phyloP scores from a whole-genome alignment of 2,797 vertebrate genomes.

The Tolypeutes matacus region DNA sequence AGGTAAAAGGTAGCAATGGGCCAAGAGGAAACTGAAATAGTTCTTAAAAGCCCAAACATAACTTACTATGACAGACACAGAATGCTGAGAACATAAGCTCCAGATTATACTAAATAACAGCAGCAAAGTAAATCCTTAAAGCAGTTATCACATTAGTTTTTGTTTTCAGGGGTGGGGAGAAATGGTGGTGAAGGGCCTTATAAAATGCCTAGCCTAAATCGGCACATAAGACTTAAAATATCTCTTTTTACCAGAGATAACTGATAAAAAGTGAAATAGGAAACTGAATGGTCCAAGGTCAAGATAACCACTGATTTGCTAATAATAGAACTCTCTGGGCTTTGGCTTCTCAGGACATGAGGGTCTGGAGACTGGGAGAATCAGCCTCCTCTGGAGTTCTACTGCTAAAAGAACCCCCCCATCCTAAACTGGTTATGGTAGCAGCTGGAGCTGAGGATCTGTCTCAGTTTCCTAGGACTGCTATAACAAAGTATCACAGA shows the following conservation, averaged over 20 bases:
- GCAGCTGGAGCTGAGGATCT: background rate
- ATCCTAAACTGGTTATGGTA: background rate
- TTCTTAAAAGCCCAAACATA: slow-evolving; percentile 6
- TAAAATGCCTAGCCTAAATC: background rate
- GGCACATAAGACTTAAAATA: background rate
- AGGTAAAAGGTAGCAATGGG: background rate
- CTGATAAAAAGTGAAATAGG: background rate
- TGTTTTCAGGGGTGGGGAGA: background rate
- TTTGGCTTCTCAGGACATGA: background rate
- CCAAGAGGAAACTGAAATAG: background rate
- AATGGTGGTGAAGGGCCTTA: background rate
- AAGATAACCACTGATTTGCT: background rate
- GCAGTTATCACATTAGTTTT: background rate
- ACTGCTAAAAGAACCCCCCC: background rate
- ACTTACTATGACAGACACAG: background rate
- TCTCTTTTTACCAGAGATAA: background rate
- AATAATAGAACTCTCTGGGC: background rate
- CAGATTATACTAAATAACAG: background rate
- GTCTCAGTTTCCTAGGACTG: no score
- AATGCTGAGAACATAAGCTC: background rate
- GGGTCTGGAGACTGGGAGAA: background rate
- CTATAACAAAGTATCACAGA: no score
- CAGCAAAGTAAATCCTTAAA: background rate
- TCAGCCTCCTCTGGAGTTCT: no score
- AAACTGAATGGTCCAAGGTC: background rate